Conservation (phyloP, 2,888 invertebrate genomes). For the Ornithoptera priamus region DNA sequence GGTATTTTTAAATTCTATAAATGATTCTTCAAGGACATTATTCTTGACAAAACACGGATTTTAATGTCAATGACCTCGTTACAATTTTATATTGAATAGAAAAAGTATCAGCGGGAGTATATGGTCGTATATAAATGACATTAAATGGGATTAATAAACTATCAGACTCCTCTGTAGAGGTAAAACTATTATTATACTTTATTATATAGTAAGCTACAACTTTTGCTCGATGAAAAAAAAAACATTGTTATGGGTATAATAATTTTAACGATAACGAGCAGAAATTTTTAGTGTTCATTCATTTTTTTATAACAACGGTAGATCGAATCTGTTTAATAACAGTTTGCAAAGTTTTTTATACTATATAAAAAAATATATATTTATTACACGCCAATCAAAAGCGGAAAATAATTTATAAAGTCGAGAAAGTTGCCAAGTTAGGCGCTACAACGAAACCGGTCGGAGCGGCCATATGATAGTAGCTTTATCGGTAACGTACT, state of each 20-base stretch:
- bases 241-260: too few species aligned
- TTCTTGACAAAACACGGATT: constrained; percentile 45
- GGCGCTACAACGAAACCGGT: constrained; percentile 56
- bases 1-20: constrained; percentile 5
- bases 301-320: background rate
- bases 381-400: constrained; percentile 29
- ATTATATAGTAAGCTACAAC: too few species aligned
- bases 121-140: too few species aligned
- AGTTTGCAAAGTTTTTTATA: background rate
- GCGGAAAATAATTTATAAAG: constrained; percentile 46
- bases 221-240: too few species aligned
- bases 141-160: too few species aligned
- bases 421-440: constrained; percentile 65
- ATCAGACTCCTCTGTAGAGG: too few species aligned
- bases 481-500: constrained; percentile 56
- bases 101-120: too few species aligned
- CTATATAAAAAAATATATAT: constrained; percentile 17
- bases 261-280: too few species aligned
- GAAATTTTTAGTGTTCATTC: background rate
- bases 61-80: constrained; percentile 55
- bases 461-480: constrained; percentile 52
- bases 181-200: too few species aligned
- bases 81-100: constrained; percentile 13
- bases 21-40: constrained; percentile 44
- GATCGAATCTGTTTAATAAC: background rate